Evolutionary conservation across 2,888 invertebrate genomes (phyloP), one percentile per base, ranked within the genome.

Genomic region (Laspeyria flexula): DNA sequence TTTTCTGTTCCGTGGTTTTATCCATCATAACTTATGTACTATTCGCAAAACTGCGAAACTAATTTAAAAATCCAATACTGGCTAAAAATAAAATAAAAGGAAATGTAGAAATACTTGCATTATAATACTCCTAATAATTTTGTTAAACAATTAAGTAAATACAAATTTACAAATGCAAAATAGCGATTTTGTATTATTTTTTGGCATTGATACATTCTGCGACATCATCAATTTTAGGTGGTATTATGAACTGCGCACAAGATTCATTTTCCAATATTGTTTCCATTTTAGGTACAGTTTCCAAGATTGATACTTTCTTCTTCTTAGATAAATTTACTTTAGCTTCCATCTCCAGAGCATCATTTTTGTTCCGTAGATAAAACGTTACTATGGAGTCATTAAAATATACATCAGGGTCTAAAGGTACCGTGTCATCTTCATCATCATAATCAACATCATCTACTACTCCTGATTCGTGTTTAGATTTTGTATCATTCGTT

Each of bases 271-370:
- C 86, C 31, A 71, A 43, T 41, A 86, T 86, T 4, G 86, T 85
- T 66, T 87, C 82, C 81, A 87, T 79, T 77, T 80, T 86, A 1
- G 82, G 75, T 7, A 86, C 73, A 61, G 75, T 79, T 45, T 79
- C 73, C 39, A 86, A 55, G 12, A 86, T 50, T 2, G 83, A 81
- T 3, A 75, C 63, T 78, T 87, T 66, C 7, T 77, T 84, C 7
- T 64, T 65, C 0, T 3, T 25, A n/a, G 73, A 70, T 34, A 75
- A n/a, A n/a, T n/a, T 34, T 31, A 77, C 50, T 29, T 69, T 60
- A 44, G 71, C 72, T 54, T 81, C 77, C 7, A 68, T 44, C 21
- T 79, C 72, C 18, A 71, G 13, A 41, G 73, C 45, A 23, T 53
- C 34, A 27, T 79, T 62, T 69, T 74, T 85, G 44, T 83, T 81